Evolutionary conservation across 1,140 invertebrate species (phyloP), one percentile per base, ranked within the genome.

Genomic region (Cydia amplana): DNA sequence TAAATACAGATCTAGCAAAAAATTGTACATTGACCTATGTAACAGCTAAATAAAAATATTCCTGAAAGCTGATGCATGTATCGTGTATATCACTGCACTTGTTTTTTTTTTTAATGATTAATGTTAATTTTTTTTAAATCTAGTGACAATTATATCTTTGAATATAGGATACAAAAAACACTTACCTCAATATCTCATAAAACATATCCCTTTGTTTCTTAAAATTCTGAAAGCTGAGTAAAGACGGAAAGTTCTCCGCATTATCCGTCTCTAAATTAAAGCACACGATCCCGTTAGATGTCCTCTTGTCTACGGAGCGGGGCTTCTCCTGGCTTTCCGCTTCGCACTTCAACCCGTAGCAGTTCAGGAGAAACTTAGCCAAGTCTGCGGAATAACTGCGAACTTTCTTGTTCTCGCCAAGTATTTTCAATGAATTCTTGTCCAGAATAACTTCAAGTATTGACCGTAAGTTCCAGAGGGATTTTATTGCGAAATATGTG

Each of bases 121-220:
- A n/a, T n/a, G n/a, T n/a, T n/a, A n/a, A n/a, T n/a, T n/a, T n/a
- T n/a, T n/a, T n/a, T n/a, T n/a, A n/a, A n/a, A n/a, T n/a, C n/a
- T n/a, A n/a, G n/a, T n/a, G n/a, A n/a, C n/a, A n/a, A n/a, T n/a
- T n/a, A n/a, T n/a, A n/a, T n/a, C n/a, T n/a, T 25, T 28, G 28
- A 28, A 6, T 32, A 32, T 10, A 40, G 36, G 0, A 40, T 40
- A 40, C 36, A 40, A 40, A 67, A 77, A 25, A 51, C 18, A 73
- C 79, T 85, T 79, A 93, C 85, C 94, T 94, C 12, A 96, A 89
- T 74, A 96, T 94, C 77, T 96, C 95, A 83, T 97, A 98, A 87
- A 97, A 97, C 60, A 95, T 87, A 88, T 97, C 97, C 67, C 97
- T 93, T 86, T 98, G 97, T 79, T 96, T 96, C 77, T 96, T 95